Evolutionary conservation across 1,140 invertebrate species (phyloP).

Genomic region (Philotrypesis tridentata): DNA sequence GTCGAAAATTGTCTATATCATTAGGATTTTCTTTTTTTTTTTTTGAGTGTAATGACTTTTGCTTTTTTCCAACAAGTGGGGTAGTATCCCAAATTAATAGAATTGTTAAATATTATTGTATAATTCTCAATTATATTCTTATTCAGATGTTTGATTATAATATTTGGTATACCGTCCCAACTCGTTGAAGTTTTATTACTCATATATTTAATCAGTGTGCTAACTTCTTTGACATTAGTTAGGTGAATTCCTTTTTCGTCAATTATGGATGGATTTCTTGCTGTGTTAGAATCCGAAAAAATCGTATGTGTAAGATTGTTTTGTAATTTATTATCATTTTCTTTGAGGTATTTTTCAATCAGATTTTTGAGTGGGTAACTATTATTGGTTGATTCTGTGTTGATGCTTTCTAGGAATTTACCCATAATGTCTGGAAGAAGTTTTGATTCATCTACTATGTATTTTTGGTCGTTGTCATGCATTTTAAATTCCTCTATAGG

Average conservation of each 20-base stretch:
- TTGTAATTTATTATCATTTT: background rate
- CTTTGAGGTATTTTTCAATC: slow-evolving; percentile 28
- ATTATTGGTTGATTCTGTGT: slow-evolving; percentile 26
- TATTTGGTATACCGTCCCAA: slow-evolving; percentile 39
- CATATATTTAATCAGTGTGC: slow-evolving; percentile 40
- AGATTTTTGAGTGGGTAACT: background rate
- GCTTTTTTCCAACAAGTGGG: slow-evolving; percentile 43
- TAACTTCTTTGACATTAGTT: slow-evolving; percentile 1
- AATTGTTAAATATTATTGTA: slow-evolving; percentile 47
- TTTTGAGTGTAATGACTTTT: slow-evolving; percentile 46
- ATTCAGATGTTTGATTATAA: slow-evolving; percentile 46
- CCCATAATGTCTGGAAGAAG: slow-evolving; percentile 32
- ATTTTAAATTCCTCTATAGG: background rate
- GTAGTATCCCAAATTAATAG: slow-evolving; percentile 47
- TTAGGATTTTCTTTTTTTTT: slow-evolving; percentile 45
- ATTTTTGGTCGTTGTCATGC: background rate
- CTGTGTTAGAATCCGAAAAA: background rate
- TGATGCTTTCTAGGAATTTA: slow-evolving; percentile 1
- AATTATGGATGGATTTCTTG: background rate
- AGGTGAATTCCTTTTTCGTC: slow-evolving; percentile 15
- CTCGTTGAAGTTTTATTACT: slow-evolving; percentile 47
- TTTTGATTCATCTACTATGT: background rate
- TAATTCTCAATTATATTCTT: slow-evolving; percentile 31
- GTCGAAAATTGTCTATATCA: slow-evolving; percentile 51
- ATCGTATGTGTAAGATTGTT: background rate